Evolutionary conservation across 2,113 vertebrate genomes (phyloP).

Genomic region (Thunnus maccoyii): DNA sequence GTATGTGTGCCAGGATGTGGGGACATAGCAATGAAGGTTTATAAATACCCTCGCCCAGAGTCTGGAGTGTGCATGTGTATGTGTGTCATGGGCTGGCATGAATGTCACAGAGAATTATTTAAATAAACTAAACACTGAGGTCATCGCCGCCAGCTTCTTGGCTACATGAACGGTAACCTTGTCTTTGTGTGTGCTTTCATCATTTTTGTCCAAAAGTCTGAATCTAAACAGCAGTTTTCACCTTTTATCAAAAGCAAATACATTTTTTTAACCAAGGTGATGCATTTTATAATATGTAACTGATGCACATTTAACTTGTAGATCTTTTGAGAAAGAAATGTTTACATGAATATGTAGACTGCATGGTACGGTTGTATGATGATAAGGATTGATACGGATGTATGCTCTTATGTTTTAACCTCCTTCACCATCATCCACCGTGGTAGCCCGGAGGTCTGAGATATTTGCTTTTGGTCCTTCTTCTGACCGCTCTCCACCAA

Average conservation of each 20-base stretch:
- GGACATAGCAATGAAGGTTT: constrained; percentile 36
- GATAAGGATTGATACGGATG: too few species aligned
- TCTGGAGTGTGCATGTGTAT: constrained; percentile 12
- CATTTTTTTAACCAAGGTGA: neutral
- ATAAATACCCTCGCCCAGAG: constrained; percentile 69
- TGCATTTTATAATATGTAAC: too few species aligned
- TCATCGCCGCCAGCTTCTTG: constrained; percentile 47
- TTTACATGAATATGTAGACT: too few species aligned
- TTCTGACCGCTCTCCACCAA: too few species aligned
- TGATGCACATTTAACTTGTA: too few species aligned
- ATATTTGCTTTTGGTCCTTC: too few species aligned
- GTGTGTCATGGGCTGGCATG: constrained; percentile 40
- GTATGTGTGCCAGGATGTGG: constrained; percentile 48
- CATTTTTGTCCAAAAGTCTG: neutral
- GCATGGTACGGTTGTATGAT: too few species aligned
- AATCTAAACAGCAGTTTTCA: neutral
- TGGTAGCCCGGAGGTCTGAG: too few species aligned
- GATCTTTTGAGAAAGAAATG: too few species aligned
- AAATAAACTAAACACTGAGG: constrained; percentile 66
- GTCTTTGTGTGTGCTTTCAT: constrained; percentile 35
- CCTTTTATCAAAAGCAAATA: neutral
- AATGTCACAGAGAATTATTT: constrained; percentile 66
- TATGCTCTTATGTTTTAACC: too few species aligned
- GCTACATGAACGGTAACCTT: constrained; percentile 49
- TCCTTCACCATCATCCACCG: too few species aligned